These are phyloP conservation scores for Cherax destructor DNA, from an alignment of 1,140 invertebrate species.

Conservation along the genomic window DNA sequence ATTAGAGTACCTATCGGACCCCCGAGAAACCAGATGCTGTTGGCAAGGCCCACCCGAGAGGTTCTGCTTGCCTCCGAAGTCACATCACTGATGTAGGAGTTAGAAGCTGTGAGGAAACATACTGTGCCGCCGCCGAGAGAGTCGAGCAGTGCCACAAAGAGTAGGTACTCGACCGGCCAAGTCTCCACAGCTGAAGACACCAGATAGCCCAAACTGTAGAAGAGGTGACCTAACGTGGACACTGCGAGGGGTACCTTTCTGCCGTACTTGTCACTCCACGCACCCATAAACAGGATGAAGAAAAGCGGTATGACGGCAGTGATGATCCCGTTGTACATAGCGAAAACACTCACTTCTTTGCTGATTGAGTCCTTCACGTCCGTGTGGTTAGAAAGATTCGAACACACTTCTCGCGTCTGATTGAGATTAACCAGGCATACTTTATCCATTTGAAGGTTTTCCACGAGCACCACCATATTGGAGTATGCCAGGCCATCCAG, in stretches of 20 bases:
- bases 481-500: conserved; percentile 70
- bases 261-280: conserved; percentile 76
- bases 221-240: conserved; percentile 87
- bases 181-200: conserved; percentile 85
- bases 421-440: conserved; percentile 87
- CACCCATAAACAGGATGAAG: conserved; percentile 74
- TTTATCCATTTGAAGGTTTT: conserved; percentile 86
- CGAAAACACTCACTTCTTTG: conserved; percentile 83
- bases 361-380: conserved; percentile 86
- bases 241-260: conserved; percentile 88
- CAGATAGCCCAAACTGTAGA: conserved; percentile 85
- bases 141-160: conserved; percentile 74
- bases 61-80: conserved; percentile 88
- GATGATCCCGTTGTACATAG: conserved; percentile 72
- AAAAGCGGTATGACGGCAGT: conserved; percentile 69
- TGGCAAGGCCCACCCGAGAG: conserved; percentile 88
- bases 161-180: conserved; percentile 81
- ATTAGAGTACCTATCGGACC: conserved; percentile 87
- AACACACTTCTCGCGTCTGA: conserved; percentile 83
- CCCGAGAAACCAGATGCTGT: conserved; percentile 86
- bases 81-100: conserved; percentile 91
- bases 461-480: conserved; percentile 71
- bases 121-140: conserved; percentile 88
- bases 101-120: conserved; percentile 91
- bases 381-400: conserved; percentile 82